Evolutionary conservation across 2,797 vertebrate species (phyloP).

Genomic region (Neomorphus geoffroyi): DNA sequence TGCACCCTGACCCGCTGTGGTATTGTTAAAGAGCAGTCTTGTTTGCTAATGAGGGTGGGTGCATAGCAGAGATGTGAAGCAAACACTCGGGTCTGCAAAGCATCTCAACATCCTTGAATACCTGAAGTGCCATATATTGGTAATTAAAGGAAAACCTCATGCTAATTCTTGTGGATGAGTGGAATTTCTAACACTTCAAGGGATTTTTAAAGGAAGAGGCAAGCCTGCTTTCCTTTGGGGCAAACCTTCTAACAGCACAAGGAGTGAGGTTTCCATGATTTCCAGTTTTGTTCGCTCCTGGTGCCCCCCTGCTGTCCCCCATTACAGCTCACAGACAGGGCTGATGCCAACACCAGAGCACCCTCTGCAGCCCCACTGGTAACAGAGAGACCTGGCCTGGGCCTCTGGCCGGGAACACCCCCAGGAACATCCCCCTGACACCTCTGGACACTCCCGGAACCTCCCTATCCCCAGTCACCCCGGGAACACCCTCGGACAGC

Average conservation of each 20-base stretch:
- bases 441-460: too few species aligned
- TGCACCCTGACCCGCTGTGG: rapidly evolving
- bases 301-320: background rate
- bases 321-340: background rate
- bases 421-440: too few species aligned
- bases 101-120: background rate
- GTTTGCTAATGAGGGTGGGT: background rate
- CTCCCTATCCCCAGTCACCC: too few species aligned
- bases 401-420: too few species aligned
- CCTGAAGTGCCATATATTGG: rapidly evolving
- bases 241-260: background rate
- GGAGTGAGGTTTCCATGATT: rapidly evolving
- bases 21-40: background rate
- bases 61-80: background rate
- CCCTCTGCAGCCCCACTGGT: background rate
- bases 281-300: background rate
- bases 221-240: background rate
- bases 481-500: too few species aligned
- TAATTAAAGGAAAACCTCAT: background rate
- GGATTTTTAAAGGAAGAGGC: background rate
- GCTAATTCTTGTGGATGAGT: background rate
- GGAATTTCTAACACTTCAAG: background rate
- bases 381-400: background rate
- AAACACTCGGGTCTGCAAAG: background rate
- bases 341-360: too few species aligned